Base-by-base conservation (phyloP, 2,888 invertebrate genomes). In the Volucella zonaria region DNA sequence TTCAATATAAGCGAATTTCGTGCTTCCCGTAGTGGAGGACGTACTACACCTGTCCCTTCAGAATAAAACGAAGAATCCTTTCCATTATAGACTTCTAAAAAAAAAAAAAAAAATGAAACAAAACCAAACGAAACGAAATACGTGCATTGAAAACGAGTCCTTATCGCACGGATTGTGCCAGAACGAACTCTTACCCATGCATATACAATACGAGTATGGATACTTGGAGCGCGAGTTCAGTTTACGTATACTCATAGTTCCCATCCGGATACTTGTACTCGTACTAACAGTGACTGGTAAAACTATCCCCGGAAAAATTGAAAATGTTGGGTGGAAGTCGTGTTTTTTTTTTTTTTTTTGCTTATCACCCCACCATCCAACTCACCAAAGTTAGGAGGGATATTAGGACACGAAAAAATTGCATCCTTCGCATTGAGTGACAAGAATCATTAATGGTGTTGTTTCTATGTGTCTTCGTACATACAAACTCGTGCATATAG, bases 381-480 rank as follows among this genome's bases (percentile, higher is more conserved):
- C 31, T 6, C 31, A 31, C 31, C 31, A 31, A 31, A 31, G 6
- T 3, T 31, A 31, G 12, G 43, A 40, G 31, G 52, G 43, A 40
- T 66, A 77, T 49, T 49, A 74, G 74, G 49, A 74, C 71, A 56
- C 23, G 62, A 75, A 80, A 82, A 77, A 73, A 81, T 73, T 73
- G 73, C 68, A 85, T 76, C 81, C 85, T 81, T 81, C 81, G 68
- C 67, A 68, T 85, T 85, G 85, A 85, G 81, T 85, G 85, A 85
- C 85, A 85, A 73, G 85, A 73, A 85, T 81, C 85, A 85, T 85
- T 85, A 85, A 85, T 77, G 68, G 62, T 71, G 31, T 6, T 80
- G 76, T 73, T 62, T 81, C 74, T 75, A 62, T 75, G 61, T 52
- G 40, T 52, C 70, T 54, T 64, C 14, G 18, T 14, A 9, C 23